phyloP scores from a whole-genome alignment of 2,888 invertebrate species.

The Quadriops clusia region DNA sequence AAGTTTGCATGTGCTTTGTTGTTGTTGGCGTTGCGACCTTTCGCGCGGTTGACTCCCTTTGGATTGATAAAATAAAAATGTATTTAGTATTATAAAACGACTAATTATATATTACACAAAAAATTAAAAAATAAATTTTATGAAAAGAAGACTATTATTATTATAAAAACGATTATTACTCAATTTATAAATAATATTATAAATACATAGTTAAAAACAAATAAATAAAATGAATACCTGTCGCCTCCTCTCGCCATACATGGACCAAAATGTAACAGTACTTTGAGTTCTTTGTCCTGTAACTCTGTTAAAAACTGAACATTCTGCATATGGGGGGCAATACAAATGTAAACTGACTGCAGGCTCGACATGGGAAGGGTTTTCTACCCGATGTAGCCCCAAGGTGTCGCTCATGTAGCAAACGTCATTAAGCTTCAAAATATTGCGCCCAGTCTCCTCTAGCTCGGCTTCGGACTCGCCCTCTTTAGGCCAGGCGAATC shows the following conservation, averaged over 20 bases:
- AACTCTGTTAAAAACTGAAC: constrained; percentile 82
- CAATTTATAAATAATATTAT: background rate
- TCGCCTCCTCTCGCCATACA: constrained; percentile 68
- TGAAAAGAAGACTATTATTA: background rate
- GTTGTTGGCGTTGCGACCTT: no score
- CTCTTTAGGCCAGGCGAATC: constrained; percentile 67
- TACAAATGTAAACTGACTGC: constrained; percentile 92
- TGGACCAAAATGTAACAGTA: constrained; percentile 86
- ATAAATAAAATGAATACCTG: constrained; percentile 39
- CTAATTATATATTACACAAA: no score
- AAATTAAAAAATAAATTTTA: no score
- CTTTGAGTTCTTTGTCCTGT: constrained; percentile 64
- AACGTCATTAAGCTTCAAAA: constrained; percentile 64
- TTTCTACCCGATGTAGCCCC: constrained; percentile 93
- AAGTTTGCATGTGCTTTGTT: no score
- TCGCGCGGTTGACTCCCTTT: no score
- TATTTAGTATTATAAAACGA: no score
- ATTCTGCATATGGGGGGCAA: constrained; percentile 82
- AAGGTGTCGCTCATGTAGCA: constrained; percentile 93
- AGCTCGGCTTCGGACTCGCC: constrained; percentile 27
- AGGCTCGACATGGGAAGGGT: constrained; percentile 76
- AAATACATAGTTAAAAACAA: constrained; percentile 7
- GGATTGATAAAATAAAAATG: no score
- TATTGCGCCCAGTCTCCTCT: constrained; percentile 47
- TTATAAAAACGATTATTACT: constrained; percentile 10